Evolutionary conservation across 2,888 invertebrate species (phyloP).

Genomic region (Metacarcinus magister): DNA sequence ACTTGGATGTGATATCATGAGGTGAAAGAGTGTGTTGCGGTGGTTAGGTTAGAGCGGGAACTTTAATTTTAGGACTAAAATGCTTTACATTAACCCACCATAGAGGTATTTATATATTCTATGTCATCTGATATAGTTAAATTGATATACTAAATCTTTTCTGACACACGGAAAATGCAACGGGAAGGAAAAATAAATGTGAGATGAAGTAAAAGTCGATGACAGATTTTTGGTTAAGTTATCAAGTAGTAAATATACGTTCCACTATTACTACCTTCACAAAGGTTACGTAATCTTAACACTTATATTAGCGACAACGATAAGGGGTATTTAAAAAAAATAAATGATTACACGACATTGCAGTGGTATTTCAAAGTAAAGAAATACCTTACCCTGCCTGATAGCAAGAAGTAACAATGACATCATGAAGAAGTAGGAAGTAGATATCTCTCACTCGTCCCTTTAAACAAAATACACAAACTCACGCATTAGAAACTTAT

Average conservation of each 20-base stretch:
- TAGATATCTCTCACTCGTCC: neutral
- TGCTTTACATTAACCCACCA: conserved; percentile 18
- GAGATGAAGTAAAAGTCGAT: neutral
- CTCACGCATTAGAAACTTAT: neutral
- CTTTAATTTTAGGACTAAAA: conserved; percentile 56
- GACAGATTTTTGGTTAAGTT: neutral
- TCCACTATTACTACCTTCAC: neutral
- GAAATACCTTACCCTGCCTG: neutral
- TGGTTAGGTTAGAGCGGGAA: conserved; percentile 8
- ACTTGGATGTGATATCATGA: conserved; percentile 50
- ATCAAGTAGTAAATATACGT: neutral
- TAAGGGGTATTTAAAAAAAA: neutral
- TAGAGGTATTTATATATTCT: neutral
- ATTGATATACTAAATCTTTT: neutral
- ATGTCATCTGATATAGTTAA: neutral
- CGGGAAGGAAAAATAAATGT: neutral
- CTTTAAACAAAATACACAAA: neutral
- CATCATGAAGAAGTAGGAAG: neutral
- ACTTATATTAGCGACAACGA: neutral
- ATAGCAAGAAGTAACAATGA: neutral
- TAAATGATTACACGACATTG: neutral
- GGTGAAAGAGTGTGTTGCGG: conserved; percentile 51
- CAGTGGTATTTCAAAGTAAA: neutral
- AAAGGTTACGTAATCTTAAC: neutral
- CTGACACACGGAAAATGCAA: neutral